These are phyloP conservation scores for Ptilorrhoa leucosticta DNA, from an alignment of 2,113 vertebrate genomes.

Conservation along the genomic window DNA sequence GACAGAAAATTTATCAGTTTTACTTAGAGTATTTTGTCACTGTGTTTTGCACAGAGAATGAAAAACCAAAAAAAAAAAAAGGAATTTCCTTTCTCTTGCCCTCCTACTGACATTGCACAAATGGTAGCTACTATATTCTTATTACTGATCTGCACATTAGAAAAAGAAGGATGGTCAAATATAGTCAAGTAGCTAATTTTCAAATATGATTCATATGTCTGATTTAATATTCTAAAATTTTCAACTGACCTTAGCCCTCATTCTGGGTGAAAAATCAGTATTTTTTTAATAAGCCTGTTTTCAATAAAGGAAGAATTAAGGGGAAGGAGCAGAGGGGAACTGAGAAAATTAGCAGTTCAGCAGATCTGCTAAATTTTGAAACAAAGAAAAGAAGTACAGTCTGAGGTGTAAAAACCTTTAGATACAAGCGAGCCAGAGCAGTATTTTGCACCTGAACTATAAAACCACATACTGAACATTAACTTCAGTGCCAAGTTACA, in stretches of 20 bases:
- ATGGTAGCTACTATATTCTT: background rate
- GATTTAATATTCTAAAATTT: slow-evolving; percentile 28
- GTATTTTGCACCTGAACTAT: slow-evolving; percentile 49
- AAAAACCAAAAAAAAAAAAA: background rate
- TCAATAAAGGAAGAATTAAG: slow-evolving; percentile 1
- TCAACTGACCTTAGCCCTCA: background rate
- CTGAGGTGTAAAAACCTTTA: background rate
- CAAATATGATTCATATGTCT: background rate
- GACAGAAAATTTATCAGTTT: slow-evolving; percentile 4
- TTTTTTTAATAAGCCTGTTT: background rate
- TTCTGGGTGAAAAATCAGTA: background rate
- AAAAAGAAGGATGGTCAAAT: background rate
- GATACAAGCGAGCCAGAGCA: background rate
- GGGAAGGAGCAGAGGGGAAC: background rate
- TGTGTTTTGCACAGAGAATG: background rate
- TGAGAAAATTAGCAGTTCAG: slow-evolving; percentile 19
- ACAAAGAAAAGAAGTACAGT: background rate
- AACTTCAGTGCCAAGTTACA: slow-evolving; percentile 5
- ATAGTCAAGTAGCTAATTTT: background rate
- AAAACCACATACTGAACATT: background rate
- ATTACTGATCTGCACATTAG: background rate
- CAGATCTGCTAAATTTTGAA: slow-evolving; percentile 12
- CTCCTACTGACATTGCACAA: background rate
- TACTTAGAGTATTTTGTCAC: background rate
- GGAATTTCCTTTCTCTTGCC: background rate